A percentile compares a stretch with the other conserved stretches of the same genome.
Evolutionary conservation across 2,888 invertebrate genomes (phyloP).

Genomic region (Cephus sareptanus): DNA sequence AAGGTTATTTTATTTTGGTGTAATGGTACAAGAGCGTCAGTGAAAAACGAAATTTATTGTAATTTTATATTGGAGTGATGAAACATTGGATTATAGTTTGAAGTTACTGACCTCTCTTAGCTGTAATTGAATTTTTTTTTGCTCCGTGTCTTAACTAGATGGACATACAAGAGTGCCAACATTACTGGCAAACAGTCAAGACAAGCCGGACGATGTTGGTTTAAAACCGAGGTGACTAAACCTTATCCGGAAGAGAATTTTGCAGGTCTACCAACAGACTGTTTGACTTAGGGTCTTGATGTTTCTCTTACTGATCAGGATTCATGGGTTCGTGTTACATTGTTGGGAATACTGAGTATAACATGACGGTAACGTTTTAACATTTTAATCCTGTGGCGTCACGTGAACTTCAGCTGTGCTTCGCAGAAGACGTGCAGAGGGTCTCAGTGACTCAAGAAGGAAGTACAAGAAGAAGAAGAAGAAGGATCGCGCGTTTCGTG

Average conservation of each 20-base stretch:
- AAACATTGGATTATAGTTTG: background rate
- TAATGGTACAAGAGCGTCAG: background rate
- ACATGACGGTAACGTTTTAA: background rate
- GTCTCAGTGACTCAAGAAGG: background rate
- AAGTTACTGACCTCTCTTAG: background rate
- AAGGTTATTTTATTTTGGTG: background rate
- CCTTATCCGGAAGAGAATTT: constrained; percentile 21
- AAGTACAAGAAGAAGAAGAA: background rate
- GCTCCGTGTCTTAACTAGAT: background rate
- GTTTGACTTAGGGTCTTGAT: background rate
- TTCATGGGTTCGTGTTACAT: background rate
- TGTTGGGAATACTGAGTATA: background rate
- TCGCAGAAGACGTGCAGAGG: background rate
- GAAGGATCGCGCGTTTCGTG: background rate
- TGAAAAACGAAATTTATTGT: background rate
- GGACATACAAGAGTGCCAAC: background rate
- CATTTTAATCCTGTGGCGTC: background rate
- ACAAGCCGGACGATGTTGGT: constrained; percentile 28
- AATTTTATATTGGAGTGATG: background rate
- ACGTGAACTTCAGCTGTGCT: background rate
- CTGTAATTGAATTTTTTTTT: background rate
- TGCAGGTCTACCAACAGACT: background rate
- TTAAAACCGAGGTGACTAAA: constrained; percentile 33
- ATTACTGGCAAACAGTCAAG: constrained; percentile 35
- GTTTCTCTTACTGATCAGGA: background rate